These are phyloP conservation scores for Anthoptus insignis DNA, from an alignment of 2,888 invertebrate genomes.

Conservation along the genomic window DNA sequence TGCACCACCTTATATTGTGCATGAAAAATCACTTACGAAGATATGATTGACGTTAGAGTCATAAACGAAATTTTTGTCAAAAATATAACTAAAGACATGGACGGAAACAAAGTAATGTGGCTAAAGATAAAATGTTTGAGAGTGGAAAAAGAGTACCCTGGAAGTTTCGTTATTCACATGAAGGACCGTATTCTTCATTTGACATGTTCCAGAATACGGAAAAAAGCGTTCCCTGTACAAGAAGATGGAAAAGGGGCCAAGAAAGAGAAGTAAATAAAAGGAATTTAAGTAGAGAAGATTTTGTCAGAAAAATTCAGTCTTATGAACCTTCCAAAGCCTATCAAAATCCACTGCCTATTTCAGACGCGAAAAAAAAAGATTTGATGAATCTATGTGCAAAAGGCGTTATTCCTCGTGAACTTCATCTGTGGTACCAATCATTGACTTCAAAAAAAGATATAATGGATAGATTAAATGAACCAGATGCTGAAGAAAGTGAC, in stretches of 20 bases:
- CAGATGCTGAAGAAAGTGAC: background rate
- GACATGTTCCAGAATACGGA: background rate
- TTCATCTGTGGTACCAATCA: background rate
- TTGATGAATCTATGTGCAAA: background rate
- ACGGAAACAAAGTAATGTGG: background rate
- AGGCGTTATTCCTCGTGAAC: background rate
- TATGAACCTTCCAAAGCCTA: background rate
- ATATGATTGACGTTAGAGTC: constrained; percentile 1
- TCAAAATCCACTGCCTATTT: background rate
- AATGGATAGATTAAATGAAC: background rate
- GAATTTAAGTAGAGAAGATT: background rate
- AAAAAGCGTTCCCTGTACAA: background rate
- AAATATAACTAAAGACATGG: background rate
- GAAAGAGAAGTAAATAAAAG: background rate
- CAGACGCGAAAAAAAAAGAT: background rate
- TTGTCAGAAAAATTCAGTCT: background rate
- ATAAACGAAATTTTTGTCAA: background rate
- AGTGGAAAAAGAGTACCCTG: background rate
- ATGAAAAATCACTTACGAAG: constrained; percentile 21
- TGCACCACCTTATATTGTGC: constrained; percentile 30
- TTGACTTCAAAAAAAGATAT: background rate
- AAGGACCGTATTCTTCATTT: background rate
- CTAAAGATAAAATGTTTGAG: background rate
- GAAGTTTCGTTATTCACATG: background rate
- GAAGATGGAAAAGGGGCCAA: background rate